Base-by-base conservation (phyloP, 2,888 invertebrate species). In the Ennomos erosarius region DNA sequence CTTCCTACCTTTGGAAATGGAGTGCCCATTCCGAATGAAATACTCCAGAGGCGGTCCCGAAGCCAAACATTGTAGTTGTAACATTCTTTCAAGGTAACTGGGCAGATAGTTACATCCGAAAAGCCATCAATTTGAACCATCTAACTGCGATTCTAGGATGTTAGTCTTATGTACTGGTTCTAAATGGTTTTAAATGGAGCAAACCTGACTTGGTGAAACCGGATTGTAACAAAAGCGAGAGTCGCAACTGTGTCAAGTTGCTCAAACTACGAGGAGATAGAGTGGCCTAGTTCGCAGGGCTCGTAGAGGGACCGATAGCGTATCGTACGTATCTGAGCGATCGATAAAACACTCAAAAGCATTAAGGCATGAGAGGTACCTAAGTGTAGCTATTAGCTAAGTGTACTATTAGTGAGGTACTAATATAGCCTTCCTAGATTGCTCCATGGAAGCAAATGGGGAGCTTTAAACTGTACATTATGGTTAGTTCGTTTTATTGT, bases 221-320 rank as follows among this genome's bases (percentile, higher is more conserved):
- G 57, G 67, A 65, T 63, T 38, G 64, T 50, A 73, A 73, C 71
- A 78, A 78, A 79, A 76, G 74, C 70, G 73, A 76, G 73, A 76
- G 78, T 78, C 75, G 43, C 73, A 77, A 81, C 76, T 75, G 69
- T 82, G 80, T 73, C 79, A 78, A 65, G 70, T 74, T 75, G 78
- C 75, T 74, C 68, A 64, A 65, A 51, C 71, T 70, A 65, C 62
- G 68, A 73, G 74, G 75, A 76, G 81, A 82, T 85, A 82, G 73
- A 79, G 76, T 84, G 88, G 72, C 87, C 89, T 79, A 88, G 80
- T 87, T 90, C 74, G 78, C 78, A 79, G 71, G 77, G 54, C 48
- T 71, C 69, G 72, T 69, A 74, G 70, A 16, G 16, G 56, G 64
- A 64, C 71, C 75, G 90, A 90, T 89, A 88, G 74, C 72, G 80